These are phyloP conservation scores for Enhydra lutris DNA, from an alignment of 2,113 vertebrate genomes.

Conservation along the genomic window DNA sequence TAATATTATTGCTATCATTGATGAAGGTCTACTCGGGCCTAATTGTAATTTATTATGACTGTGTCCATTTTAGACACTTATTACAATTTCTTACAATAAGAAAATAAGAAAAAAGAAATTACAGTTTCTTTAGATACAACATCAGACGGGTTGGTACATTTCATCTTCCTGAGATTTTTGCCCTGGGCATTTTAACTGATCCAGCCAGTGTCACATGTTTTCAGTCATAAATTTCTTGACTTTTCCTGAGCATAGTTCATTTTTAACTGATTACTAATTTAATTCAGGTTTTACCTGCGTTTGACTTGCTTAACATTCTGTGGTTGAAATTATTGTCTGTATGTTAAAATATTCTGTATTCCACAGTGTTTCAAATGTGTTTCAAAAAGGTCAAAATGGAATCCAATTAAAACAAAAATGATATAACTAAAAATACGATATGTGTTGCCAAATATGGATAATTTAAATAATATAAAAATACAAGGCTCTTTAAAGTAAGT, in stretches of 20 bases:
- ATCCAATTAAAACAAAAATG: not conserved
- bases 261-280: constrained; percentile 12
- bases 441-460: not conserved
- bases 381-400: not conserved
- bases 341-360: not conserved
- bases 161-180: not conserved
- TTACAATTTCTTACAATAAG: not conserved
- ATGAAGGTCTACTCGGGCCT: not conserved
- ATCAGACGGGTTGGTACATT: not conserved
- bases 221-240: not conserved
- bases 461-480: constrained; percentile 32
- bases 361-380: not conserved
- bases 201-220: not conserved
- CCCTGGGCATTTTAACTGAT: not conserved
- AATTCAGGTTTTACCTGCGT: not conserved
- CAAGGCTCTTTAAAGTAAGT: not conserved
- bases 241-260: not conserved
- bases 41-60: not conserved
- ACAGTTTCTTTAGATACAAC: not conserved
- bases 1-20: not conserved
- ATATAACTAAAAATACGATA: not conserved
- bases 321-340: not conserved
- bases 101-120: not conserved
- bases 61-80: not conserved
- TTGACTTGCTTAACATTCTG: not conserved